Evolutionary conservation across 2,797 vertebrate genomes (phyloP).

Genomic region (Benthosema pterotum): DNA sequence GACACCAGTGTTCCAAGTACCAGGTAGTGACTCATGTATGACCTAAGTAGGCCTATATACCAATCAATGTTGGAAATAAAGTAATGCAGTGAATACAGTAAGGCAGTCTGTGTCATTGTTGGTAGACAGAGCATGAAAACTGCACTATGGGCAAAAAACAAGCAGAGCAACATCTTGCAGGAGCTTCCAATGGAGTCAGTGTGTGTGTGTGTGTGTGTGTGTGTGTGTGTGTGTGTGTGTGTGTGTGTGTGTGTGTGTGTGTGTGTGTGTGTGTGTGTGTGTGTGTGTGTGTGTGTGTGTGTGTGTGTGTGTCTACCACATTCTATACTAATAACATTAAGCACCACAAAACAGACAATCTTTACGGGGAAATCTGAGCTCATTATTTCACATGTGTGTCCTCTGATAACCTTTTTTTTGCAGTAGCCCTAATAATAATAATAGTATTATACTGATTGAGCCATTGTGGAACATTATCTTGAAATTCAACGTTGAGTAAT

Average conservation of each 20-base stretch:
- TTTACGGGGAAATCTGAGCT: conserved; percentile 65
- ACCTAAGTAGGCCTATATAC: conserved; percentile 71
- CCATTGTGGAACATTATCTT: no score
- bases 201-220: no score
- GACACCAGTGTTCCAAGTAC: conserved; percentile 73
- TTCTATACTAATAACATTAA: no score
- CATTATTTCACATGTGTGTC: conserved; percentile 68
- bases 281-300: no score
- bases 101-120: conserved; percentile 21
- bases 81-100: conserved; percentile 56
- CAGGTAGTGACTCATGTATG: conserved; percentile 83
- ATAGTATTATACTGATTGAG: no score
- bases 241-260: no score
- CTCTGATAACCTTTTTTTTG: conserved; percentile 64
- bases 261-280: no score
- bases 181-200: conserved; percentile 9
- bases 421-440: no score
- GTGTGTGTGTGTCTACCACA: background rate
- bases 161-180: conserved; percentile 18
- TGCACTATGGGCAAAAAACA: conserved; percentile 19
- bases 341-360: no score
- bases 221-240: no score
- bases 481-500: no score
- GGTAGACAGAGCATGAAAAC: conserved; percentile 24
- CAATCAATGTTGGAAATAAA: conserved; percentile 47